Percentiles rank a stretch among this genome's conserved stretches.
These are phyloP conservation scores for Clostera curtula DNA, from an alignment of 2,888 invertebrate genomes.

Conservation along the genomic window DNA sequence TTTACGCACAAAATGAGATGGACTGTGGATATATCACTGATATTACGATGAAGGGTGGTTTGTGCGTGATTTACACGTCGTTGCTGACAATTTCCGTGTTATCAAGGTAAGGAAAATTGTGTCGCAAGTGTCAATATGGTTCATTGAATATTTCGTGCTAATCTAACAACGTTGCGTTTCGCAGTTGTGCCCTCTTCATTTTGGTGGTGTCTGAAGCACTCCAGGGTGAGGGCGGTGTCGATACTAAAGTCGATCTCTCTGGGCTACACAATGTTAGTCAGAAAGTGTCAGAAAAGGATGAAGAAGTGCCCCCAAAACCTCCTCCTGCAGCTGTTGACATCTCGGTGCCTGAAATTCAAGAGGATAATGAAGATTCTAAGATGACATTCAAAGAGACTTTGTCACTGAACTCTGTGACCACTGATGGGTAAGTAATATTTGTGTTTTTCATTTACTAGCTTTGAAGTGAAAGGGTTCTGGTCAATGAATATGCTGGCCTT, in stretches of 20 bases:
- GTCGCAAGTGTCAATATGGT: slow-evolving; percentile 1
- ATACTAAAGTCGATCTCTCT: slow-evolving; percentile 49
- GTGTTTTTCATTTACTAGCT: slow-evolving; percentile 2
- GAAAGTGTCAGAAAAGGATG: slow-evolving; percentile 29
- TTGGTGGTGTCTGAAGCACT: slow-evolving; percentile 75
- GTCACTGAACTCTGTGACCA: slow-evolving; percentile 72
- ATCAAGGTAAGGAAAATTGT: slow-evolving; percentile 62
- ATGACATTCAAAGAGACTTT: slow-evolving; percentile 68
- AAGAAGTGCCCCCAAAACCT: slow-evolving; percentile 17
- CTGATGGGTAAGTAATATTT: slow-evolving; percentile 67
- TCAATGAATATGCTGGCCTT: slow-evolving; percentile 18
- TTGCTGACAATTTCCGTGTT: slow-evolving; percentile 75
- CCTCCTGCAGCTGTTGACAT: slow-evolving; percentile 10
- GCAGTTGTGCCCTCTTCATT: slow-evolving; percentile 75
- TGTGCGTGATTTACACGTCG: slow-evolving; percentile 75
- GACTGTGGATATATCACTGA: slow-evolving; percentile 62
- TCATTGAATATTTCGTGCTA: slow-evolving; percentile 1
- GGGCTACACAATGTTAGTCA: slow-evolving; percentile 62
- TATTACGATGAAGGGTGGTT: slow-evolving; percentile 77
- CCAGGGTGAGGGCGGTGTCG: slow-evolving; percentile 41
- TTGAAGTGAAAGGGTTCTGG: slow-evolving; percentile 23
- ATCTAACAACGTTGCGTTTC: slow-evolving; percentile 19
- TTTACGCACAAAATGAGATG: slow-evolving; percentile 68
- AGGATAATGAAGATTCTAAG: slow-evolving; percentile 37
- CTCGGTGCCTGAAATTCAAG: slow-evolving; percentile 13